Evolutionary conservation across 2,797 vertebrate species (phyloP).

Genomic region (Linurgus olivaceus): DNA sequence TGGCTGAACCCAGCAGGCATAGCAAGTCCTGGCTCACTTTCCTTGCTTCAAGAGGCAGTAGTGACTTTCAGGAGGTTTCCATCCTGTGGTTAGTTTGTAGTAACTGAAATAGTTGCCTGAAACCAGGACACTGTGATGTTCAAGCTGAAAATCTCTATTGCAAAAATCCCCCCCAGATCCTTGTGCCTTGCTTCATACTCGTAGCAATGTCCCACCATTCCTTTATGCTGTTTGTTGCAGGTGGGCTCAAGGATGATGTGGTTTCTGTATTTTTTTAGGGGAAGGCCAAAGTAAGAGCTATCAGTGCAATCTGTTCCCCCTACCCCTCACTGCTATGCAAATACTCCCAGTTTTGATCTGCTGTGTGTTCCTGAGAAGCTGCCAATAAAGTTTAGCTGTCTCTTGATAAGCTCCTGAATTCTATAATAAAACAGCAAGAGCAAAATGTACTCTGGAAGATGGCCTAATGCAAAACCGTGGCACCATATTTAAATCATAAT

Average conservation of each 20-base stretch:
- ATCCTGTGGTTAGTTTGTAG: background rate
- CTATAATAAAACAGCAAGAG: conserved; percentile 13
- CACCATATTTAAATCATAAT: background rate
- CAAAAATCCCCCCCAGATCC: background rate
- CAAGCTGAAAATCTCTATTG: background rate
- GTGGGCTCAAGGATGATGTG: background rate
- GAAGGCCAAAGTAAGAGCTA: background rate
- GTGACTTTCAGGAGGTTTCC: background rate
- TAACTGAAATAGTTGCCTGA: background rate
- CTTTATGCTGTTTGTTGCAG: background rate
- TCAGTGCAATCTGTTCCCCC: background rate
- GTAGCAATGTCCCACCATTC: background rate
- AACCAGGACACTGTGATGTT: background rate
- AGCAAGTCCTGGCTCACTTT: background rate
- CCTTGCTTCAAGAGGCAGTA: background rate
- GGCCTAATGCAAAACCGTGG: background rate
- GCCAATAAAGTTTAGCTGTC: background rate
- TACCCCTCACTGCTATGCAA: background rate
- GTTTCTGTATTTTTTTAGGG: background rate
- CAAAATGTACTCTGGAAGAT: conserved; percentile 52
- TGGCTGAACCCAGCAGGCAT: background rate
- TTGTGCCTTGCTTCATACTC: background rate
- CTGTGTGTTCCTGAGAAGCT: background rate
- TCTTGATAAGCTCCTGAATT: conserved; percentile 19
- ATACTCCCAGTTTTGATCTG: background rate